Conservation (phyloP, 2,888 invertebrate genomes). For the Pristionchus maxplancki region DNA sequence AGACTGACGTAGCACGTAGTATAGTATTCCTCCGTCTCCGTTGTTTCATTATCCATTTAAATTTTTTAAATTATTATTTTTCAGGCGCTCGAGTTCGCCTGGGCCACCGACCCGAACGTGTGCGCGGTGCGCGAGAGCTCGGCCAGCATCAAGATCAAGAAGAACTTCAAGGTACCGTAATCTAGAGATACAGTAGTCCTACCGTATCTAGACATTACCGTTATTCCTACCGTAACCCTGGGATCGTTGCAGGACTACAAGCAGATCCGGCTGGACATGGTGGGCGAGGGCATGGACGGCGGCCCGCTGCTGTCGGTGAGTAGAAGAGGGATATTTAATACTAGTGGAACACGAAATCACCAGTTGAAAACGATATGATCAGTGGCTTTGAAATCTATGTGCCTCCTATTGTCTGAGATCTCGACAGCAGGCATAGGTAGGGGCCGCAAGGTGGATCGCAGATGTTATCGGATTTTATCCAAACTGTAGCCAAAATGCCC, state of each 20-base stretch:
- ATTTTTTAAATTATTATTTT: background rate
- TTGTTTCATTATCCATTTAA: no score
- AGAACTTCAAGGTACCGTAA: conserved; percentile 88
- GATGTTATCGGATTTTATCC: no score
- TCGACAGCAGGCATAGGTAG: no score
- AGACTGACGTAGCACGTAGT: no score
- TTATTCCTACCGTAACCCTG: conserved; percentile 12
- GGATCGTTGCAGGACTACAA: conserved; percentile 64
- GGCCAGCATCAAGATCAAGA: conserved; percentile 92
- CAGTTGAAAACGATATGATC: no score
- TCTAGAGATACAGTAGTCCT: background rate
- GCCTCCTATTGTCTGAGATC: no score
- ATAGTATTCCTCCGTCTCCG: no score
- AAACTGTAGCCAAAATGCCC: no score
- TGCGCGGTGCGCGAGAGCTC: conserved; percentile 88
- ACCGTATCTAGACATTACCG: background rate
- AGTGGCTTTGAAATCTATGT: no score
- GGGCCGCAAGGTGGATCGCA: no score
- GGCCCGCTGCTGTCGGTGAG: conserved; percentile 85
- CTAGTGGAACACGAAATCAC: no score
- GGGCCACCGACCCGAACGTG: conserved; percentile 96
- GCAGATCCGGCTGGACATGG: conserved; percentile 93
- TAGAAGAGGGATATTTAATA: background rate
- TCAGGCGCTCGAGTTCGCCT: conserved; percentile 91
- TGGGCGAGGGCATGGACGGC: conserved; percentile 86